Percentiles rank a stretch among this genome's conserved stretches.
Evolutionary conservation across 2,888 invertebrate genomes (phyloP).

Genomic region (Pristionchus fissidentatus): DNA sequence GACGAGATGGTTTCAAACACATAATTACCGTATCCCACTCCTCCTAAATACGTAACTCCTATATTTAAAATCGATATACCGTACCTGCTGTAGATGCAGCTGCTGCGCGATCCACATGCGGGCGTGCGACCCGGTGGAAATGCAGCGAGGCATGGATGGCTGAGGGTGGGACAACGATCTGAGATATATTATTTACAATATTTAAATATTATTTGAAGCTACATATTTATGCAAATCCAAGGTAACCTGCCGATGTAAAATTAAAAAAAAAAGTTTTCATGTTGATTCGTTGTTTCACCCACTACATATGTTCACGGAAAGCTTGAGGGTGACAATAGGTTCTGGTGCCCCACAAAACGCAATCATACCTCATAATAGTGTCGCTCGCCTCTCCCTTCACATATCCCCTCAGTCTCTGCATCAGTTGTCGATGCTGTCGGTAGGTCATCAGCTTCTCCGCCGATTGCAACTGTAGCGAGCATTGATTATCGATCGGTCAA

Average conservation of each 20-base stretch:
- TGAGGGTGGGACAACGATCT: neutral
- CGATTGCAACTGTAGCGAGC: constrained; percentile 20
- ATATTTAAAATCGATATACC: too few relatives aligned
- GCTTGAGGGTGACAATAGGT: too few relatives aligned
- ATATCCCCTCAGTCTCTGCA: neutral
- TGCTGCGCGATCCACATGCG: constrained; percentile 43
- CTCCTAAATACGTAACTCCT: too few relatives aligned
- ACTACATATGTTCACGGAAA: too few relatives aligned
- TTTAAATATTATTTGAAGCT: neutral
- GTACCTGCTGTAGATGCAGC: constrained; percentile 43
- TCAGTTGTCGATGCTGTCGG: constrained; percentile 24
- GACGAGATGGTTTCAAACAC: too few relatives aligned
- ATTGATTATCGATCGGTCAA: too few relatives aligned
- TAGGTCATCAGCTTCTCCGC: constrained; percentile 38
- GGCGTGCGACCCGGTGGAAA: constrained; percentile 40
- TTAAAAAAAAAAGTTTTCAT: too few relatives aligned
- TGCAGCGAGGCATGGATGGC: constrained; percentile 28
- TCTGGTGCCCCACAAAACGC: too few relatives aligned
- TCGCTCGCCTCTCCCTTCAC: constrained; percentile 28
- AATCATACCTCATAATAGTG: neutral
- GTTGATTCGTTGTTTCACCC: too few relatives aligned
- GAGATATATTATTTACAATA: neutral
- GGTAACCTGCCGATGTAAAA: too few relatives aligned
- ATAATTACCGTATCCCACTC: neutral
- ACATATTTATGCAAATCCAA: too few relatives aligned